Evolutionary conservation across 2,888 invertebrate species (phyloP).

Genomic region (Drosophila rubida): DNA sequence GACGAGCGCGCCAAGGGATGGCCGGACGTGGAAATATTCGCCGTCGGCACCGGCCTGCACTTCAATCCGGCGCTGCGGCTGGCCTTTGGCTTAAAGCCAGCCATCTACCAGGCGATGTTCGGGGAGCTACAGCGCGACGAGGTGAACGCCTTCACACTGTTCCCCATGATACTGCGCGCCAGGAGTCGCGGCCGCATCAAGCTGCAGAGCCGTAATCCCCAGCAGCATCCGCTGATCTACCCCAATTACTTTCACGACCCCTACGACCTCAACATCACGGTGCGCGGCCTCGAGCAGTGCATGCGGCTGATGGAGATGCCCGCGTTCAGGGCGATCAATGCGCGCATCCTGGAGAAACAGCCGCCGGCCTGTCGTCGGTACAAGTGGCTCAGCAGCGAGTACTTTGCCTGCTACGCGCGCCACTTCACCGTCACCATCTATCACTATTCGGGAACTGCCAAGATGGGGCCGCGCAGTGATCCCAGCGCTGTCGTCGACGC

Average conservation of each 20-base stretch:
- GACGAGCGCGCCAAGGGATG: conserved; percentile 67
- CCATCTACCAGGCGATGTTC: conserved; percentile 85
- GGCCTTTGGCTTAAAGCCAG: conserved; percentile 84
- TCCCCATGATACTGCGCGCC: conserved; percentile 88
- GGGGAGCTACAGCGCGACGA: conserved; percentile 73
- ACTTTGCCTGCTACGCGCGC: conserved; percentile 88
- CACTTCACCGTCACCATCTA: conserved; percentile 88
- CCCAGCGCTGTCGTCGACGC: conserved; percentile 88
- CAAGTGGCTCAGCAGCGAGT: conserved; percentile 86
- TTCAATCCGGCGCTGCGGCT: conserved; percentile 73
- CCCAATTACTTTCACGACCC: conserved; percentile 89
- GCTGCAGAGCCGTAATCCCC: conserved; percentile 87
- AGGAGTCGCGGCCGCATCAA: conserved; percentile 88
- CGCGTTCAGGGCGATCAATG: conserved; percentile 86
- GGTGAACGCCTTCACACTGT: conserved; percentile 86
- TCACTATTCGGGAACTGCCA: conserved; percentile 88
- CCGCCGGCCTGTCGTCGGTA: conserved; percentile 87
- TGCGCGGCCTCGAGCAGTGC: conserved; percentile 87
- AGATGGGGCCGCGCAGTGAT: conserved; percentile 88
- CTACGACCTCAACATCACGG: conserved; percentile 87
- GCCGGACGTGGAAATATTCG: conserved; percentile 90
- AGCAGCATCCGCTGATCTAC: conserved; percentile 88
- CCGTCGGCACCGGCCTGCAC: conserved; percentile 86
- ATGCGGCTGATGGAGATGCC: conserved; percentile 85
- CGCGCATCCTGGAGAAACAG: conserved; percentile 85